Conservation (phyloP, 2,797 vertebrate genomes). For the Myotis daubentonii region DNA sequence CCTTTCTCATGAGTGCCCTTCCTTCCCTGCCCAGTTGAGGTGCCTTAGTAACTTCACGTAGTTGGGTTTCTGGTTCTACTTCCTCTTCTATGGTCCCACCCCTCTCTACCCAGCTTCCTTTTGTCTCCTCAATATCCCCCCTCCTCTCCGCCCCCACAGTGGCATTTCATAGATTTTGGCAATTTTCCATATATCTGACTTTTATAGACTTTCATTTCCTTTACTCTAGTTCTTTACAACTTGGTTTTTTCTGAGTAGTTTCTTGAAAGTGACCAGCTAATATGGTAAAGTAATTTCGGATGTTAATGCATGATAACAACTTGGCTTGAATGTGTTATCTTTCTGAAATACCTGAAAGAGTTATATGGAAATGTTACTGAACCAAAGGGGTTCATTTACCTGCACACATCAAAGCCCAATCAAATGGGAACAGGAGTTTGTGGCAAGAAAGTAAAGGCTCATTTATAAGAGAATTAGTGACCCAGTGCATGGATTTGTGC, state of each 20-base stretch:
- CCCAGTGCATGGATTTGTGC: too few species aligned
- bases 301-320: not conserved
- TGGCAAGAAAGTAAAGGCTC: not conserved
- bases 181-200: not conserved
- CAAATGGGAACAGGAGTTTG: not conserved
- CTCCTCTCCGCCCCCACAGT: not conserved
- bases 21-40: too few species aligned
- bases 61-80: too few species aligned
- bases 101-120: too few species aligned
- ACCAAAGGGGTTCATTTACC: not conserved
- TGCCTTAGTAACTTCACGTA: too few species aligned
- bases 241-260: slow-evolving; percentile 12
- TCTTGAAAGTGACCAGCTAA: not conserved
- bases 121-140: too few species aligned
- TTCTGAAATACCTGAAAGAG: not conserved
- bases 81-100: too few species aligned
- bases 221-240: not conserved
- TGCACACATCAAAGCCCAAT: not conserved
- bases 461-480: not conserved
- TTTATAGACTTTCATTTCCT: not conserved
- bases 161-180: not conserved
- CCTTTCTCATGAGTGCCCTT: too few species aligned
- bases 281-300: not conserved
- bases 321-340: not conserved
- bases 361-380: not conserved